Evolutionary conservation across 2,888 invertebrate species (phyloP), one percentile per base, ranked within the genome.

Genomic region (Limulus polyphemus): DNA sequence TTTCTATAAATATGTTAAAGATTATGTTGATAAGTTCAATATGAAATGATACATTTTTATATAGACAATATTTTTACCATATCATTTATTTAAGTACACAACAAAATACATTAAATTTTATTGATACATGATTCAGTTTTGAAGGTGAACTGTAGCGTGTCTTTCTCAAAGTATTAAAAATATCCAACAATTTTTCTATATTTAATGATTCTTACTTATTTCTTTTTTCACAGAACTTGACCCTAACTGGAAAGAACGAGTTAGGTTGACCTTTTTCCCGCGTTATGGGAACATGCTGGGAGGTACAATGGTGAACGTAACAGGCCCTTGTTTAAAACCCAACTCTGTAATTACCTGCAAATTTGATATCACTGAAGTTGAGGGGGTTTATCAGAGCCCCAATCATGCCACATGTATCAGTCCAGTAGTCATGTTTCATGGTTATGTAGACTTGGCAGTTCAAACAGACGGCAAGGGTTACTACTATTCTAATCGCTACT

Each of bases 231-330:
- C 48, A 63, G 67, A 68, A 47, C 57, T 71, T 17, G 69, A 71
- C 46, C 67, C 69, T 4, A 69, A 70, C 47, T 65, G 69, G 62
- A 63, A 62, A 7, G 69, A 70, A 46, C 69, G 71, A 56, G 81
- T 92, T 62, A 87, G 87, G 0, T 76, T 93, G 59, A 84, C 88
- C 70, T 92, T 92, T 72, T 92, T 94, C 0, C 95, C 95, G 0
- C 93, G 95, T 76, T 91, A 90, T 73, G 97, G 94, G 7, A 93
- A 91, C 75, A 97, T 98, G 97, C 80, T 97, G 68, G 98, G 98
- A 4, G 98, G 98, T 1, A 90, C 92, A 0, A 85, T 95, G 60
- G 91, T 98, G 51, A 95, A 97, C 74, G 89, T 98, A 63, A 94
- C 97, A 0, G 98, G 97, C 0, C 94, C 95, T 2, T 98, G 98